These are phyloP conservation scores for Phallusia fumigata DNA, from an alignment of 23 tunicate species.

Conservation along the genomic window DNA sequence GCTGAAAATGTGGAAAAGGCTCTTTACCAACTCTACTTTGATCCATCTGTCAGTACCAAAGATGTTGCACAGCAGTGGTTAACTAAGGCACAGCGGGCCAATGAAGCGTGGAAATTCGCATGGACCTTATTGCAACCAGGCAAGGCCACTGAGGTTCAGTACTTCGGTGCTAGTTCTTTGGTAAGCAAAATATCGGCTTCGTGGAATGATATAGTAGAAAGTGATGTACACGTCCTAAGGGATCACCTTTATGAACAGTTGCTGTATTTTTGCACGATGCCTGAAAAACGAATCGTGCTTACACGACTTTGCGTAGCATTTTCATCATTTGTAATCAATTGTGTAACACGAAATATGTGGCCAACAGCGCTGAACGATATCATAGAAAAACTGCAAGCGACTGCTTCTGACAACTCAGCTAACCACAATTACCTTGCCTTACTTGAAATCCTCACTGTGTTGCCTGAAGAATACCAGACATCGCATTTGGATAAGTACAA, in stretches of 20 bases:
- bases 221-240: conserved; percentile 44
- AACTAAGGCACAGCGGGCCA: conserved; percentile 69
- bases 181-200: conserved; percentile 64
- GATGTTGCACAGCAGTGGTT: conserved; percentile 94
- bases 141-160: conserved; percentile 87
- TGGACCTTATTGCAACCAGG: conserved; percentile 61
- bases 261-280: conserved; percentile 25
- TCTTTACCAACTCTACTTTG: conserved; percentile 79
- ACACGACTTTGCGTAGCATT: conserved; percentile 95
- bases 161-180: conserved; percentile 93
- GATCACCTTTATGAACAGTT: conserved; percentile 59
- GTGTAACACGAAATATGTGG: conserved; percentile 46
- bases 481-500: conserved; percentile 50
- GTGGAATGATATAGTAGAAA: conserved; percentile 70
- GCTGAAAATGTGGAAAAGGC: conserved; percentile 80
- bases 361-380: conserved; percentile 64
- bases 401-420: neutral
- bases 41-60: conserved; percentile 55
- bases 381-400: conserved; percentile 49
- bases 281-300: conserved; percentile 56
- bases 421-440: conserved; percentile 57
- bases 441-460: conserved; percentile 78
- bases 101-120: conserved; percentile 88
- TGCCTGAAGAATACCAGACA: conserved; percentile 90
- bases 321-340: conserved; percentile 66